phyloP scores from a whole-genome alignment of 2,888 invertebrate genomes.

The Tipula lateralis region DNA sequence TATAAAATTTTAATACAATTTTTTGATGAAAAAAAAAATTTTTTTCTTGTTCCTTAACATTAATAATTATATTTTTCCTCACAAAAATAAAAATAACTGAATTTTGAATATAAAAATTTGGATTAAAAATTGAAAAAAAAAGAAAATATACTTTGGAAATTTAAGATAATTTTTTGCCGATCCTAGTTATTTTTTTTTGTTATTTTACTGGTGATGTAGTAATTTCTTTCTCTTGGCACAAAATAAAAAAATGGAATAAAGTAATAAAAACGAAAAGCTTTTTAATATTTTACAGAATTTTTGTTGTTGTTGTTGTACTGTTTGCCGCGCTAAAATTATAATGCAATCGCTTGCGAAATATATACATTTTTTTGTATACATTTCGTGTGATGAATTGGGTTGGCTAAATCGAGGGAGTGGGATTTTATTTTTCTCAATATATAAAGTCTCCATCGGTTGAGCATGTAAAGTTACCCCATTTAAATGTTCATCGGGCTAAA shows the following conservation, averaged over 20 bases:
- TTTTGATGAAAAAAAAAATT: background rate
- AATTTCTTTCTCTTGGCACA: background rate
- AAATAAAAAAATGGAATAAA: background rate
- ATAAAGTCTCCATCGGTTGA: too few relatives aligned
- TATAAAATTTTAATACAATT: background rate
- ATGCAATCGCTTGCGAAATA: slow-evolving; percentile 1
- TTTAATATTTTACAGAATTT: slow-evolving; percentile 2
- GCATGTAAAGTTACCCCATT: too few relatives aligned
- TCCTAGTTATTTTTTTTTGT: background rate
- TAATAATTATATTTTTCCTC: slow-evolving; percentile 16
- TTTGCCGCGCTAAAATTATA: background rate
- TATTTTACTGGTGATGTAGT: slow-evolving; percentile 19
- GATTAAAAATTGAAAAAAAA: slow-evolving; percentile 19
- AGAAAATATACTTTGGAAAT: background rate
- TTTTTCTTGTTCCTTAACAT: slow-evolving; percentile 24
- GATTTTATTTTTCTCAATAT: too few relatives aligned
- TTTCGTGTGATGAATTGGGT: background rate
- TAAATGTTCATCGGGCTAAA: too few relatives aligned
- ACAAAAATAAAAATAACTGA: slow-evolving; percentile 7
- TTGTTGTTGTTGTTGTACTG: background rate
- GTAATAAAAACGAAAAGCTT: slow-evolving; percentile 11
- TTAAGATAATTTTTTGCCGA: slow-evolving; percentile 24
- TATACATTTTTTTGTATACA: background rate
- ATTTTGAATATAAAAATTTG: slow-evolving; percentile 11
- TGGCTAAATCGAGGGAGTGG: too few relatives aligned